Base-by-base conservation (phyloP, 2,888 invertebrate genomes). In the Dastarcus helophoroides region DNA sequence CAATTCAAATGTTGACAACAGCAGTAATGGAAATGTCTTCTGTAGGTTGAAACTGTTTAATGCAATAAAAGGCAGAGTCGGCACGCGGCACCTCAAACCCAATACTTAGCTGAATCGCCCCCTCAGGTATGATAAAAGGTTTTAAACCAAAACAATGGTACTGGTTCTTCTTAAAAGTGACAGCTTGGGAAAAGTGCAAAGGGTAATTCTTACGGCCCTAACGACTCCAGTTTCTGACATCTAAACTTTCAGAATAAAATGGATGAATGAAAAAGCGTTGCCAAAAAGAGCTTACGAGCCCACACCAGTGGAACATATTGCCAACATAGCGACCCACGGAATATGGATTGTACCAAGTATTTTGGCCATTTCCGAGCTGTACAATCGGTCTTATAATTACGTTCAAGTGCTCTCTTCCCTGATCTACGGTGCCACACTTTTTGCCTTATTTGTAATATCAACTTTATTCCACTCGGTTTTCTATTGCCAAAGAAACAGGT, bases 261-360 rank as follows among this genome's bases (percentile, higher is more conserved):
- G 85, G 85, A 85, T 79, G 74, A 86, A 86, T 64, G 68, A 72
- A 47, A 72, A 71, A 52, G 82, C 85, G 27, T 66, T 69, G 34
- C 68, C 76, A 16, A 76, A 79, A 53, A 74, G 75, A 59, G 86
- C 90, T 2, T 93, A 93, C 60, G 72, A 75, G 44, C 91, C 93
- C 24, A 90, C 93, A 13, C 63, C 81, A 64, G 70, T 88, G 42
- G 93, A 93, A 60, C 90, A 93, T 55, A 64, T 89, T 38, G 91
- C 93, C 26, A 93, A 93, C 64, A 81, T 93, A 26, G 67, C 88
- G 48, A 90, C 91, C 16, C 93, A 93, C 62, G 91, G 85, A 32
- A 72, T 89, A 36, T 88, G 84, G 73, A 80, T 91, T 29, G 66
- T 85, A 42, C 91, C 91, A 24, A 86, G 89, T 46, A 64, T 86